Evolutionary conservation across 35 echinoderm and acorn worm species (phyloP).

Genomic region (Ophioderma brevispina): DNA sequence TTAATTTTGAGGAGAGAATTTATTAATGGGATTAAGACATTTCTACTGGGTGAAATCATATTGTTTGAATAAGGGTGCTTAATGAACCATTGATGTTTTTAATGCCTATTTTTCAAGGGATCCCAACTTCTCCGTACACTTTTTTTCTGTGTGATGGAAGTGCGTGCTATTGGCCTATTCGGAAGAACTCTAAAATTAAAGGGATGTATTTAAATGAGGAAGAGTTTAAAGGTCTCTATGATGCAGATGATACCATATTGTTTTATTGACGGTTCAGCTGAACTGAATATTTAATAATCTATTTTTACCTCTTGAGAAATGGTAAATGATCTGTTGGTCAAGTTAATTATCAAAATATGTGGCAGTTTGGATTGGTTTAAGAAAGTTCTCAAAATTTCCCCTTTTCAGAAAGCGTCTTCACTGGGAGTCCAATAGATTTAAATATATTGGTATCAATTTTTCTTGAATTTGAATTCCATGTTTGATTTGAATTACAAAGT

Average conservation of each 20-base stretch:
- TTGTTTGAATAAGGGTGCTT: constrained; percentile 7
- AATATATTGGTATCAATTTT: too few species aligned
- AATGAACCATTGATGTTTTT: not conserved
- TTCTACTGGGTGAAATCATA: not conserved
- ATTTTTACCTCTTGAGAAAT: not conserved
- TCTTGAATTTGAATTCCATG: too few species aligned
- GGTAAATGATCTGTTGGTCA: not conserved
- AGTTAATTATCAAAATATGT: constrained; percentile 10
- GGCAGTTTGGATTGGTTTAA: constrained; percentile 1
- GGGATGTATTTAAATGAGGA: not conserved
- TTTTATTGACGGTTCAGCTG: not conserved
- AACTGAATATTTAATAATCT: constrained; percentile 10
- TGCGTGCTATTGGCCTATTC: not conserved
- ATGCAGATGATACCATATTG: constrained; percentile 6
- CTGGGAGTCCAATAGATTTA: too few species aligned
- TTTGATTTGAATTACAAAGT: too few species aligned
- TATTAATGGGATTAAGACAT: not conserved
- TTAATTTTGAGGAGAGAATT: constrained; percentile 5
- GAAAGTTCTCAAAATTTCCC: not conserved
- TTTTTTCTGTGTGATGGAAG: not conserved
- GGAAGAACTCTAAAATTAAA: not conserved
- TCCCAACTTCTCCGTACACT: not conserved
- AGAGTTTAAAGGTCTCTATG: not conserved
- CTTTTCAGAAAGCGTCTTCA: too few species aligned
- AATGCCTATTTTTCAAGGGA: not conserved